A percentile compares a stretch with the other conserved stretches of the same genome.
Conservation (phyloP, 1,140 invertebrate genomes). For the Cephus cinctus region DNA sequence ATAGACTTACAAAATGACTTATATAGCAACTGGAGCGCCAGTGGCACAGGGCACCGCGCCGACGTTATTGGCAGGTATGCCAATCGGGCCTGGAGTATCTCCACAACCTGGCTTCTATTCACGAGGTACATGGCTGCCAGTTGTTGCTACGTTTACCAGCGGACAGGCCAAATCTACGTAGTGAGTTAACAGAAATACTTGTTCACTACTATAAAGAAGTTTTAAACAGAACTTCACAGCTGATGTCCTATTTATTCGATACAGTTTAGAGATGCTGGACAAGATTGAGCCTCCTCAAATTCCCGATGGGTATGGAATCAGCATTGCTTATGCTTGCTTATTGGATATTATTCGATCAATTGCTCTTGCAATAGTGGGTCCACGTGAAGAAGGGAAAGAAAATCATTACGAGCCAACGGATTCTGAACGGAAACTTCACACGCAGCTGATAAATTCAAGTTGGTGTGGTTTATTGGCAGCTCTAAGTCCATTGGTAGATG, state of each 20-base stretch:
- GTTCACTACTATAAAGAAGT: background rate
- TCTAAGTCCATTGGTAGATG: slow-evolving; percentile 87
- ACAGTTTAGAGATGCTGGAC: slow-evolving; percentile 91
- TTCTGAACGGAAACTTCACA: slow-evolving; percentile 61
- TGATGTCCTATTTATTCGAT: slow-evolving; percentile 31
- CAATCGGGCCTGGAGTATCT: slow-evolving; percentile 73
- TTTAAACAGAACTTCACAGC: background rate
- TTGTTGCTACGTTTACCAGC: slow-evolving; percentile 80
- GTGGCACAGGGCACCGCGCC: slow-evolving; percentile 68
- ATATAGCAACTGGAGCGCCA: slow-evolving; percentile 33
- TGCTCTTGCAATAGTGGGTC: slow-evolving; percentile 65
- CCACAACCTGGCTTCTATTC: slow-evolving; percentile 92
- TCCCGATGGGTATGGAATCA: slow-evolving; percentile 94
- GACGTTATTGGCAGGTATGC: slow-evolving; percentile 66
- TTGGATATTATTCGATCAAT: slow-evolving; percentile 85
- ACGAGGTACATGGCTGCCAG: slow-evolving; percentile 86
- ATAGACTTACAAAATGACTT: too few relatives aligned
- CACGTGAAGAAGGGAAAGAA: slow-evolving; percentile 44
- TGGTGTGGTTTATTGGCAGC: slow-evolving; percentile 94
- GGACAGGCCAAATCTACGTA: slow-evolving; percentile 84
- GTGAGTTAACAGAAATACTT: slow-evolving; percentile 63
- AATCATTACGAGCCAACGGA: slow-evolving; percentile 55
- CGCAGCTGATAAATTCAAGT: slow-evolving; percentile 88
- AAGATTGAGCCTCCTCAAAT: slow-evolving; percentile 90
- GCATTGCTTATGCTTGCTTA: slow-evolving; percentile 88